Evolutionary conservation across 2,888 invertebrate genomes (phyloP).

Genomic region (Hemicrepidius hirtus): DNA sequence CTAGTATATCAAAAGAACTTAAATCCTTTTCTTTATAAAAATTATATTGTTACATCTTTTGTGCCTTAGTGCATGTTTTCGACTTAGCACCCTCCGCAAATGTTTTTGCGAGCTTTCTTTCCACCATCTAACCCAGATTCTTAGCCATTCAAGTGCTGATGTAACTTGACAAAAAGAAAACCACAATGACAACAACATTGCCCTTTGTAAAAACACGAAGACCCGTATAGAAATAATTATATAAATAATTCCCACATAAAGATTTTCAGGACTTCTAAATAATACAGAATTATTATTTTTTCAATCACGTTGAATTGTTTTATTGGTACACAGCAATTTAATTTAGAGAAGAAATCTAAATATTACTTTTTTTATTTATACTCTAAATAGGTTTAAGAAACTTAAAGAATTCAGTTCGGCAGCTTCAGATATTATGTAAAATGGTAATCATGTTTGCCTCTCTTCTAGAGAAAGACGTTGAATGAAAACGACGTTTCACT

Average conservation of each 20-base stretch:
- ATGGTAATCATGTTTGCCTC: too few relatives aligned
- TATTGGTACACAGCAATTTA: too few relatives aligned
- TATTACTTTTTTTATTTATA: too few relatives aligned
- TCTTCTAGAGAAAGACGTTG: too few relatives aligned
- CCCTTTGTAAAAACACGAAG: constrained; percentile 29
- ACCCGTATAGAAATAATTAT: neutral
- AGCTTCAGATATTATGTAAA: too few relatives aligned
- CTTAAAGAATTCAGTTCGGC: too few relatives aligned
- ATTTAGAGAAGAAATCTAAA: too few relatives aligned
- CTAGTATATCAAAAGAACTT: constrained; percentile 42
- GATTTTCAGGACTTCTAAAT: neutral
- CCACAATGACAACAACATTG: constrained; percentile 27
- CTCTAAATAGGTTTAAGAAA: too few relatives aligned
- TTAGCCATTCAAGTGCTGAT: constrained; percentile 37
- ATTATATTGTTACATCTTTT: constrained; percentile 48
- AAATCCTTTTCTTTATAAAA: constrained; percentile 46
- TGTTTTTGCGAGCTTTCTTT: constrained; percentile 36
- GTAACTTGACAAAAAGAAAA: constrained; percentile 32
- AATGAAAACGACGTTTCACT: too few relatives aligned
- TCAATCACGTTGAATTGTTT: too few relatives aligned
- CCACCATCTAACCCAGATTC: constrained; percentile 22
- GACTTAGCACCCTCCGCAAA: constrained; percentile 34
- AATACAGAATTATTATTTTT: too few relatives aligned
- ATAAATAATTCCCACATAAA: constrained; percentile 3
- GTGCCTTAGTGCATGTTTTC: constrained; percentile 36